Conservation (phyloP, 2,888 invertebrate species). For the Atethmia centrago region DNA sequence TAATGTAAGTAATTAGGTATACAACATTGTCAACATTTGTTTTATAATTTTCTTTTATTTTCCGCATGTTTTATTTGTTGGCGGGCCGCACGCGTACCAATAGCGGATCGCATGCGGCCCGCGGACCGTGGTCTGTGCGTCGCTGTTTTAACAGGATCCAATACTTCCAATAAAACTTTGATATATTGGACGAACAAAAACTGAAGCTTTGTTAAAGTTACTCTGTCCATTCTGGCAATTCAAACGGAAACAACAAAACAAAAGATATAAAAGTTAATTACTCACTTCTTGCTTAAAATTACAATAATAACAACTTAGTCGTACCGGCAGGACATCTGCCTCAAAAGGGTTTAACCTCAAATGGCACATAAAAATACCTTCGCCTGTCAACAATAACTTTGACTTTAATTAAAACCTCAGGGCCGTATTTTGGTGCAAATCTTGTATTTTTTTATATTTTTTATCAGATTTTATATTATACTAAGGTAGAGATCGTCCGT, state of each 20-base stretch:
- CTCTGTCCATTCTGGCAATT: neutral
- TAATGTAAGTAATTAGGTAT: no score
- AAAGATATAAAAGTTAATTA: neutral
- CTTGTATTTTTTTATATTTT: no score
- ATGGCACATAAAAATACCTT: slow-evolving; percentile 44
- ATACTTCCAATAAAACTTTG: slow-evolving; percentile 12
- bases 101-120: no score
- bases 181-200: neutral
- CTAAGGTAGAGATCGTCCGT: no score
- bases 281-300: slow-evolving; percentile 11
- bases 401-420: slow-evolving; percentile 56
- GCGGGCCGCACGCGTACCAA: no score
- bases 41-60: no score
- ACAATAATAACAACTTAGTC: neutral
- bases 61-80: no score
- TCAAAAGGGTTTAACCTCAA: slow-evolving; percentile 37
- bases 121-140: no score
- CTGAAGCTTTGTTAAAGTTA: no score
- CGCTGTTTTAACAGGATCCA: neutral
- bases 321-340: neutral
- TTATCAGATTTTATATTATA: no score
- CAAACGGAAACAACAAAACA: neutral
- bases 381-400: slow-evolving; percentile 55
- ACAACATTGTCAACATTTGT: no score
- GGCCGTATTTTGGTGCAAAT: no score